These are phyloP conservation scores for Chelonoidis abingdonii DNA, from an alignment of 2,113 vertebrate species.

Conservation along the genomic window DNA sequence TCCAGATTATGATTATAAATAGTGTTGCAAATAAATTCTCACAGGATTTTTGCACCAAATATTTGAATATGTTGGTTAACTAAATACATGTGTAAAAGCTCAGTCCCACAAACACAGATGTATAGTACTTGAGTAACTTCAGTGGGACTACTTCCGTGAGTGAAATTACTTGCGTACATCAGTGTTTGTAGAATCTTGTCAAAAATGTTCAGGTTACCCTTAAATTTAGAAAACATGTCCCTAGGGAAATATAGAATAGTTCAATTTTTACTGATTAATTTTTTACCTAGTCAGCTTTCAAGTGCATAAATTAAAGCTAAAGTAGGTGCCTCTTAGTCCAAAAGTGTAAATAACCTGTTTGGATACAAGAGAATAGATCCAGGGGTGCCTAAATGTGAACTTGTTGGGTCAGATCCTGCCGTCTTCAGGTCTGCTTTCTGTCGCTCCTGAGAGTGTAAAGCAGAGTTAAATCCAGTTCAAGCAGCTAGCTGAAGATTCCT, in stretches of 20 bases:
- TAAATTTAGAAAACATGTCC: not conserved
- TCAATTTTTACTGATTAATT: not conserved
- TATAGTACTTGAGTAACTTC: not conserved
- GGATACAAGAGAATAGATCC: too few species aligned
- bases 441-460: not conserved
- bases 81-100: not conserved
- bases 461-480: not conserved
- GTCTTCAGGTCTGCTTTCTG: too few species aligned
- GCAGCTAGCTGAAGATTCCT: not conserved
- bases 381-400: too few species aligned
- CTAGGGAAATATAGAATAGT: not conserved
- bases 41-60: not conserved
- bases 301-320: not conserved
- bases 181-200: not conserved
- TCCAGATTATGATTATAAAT: not conserved
- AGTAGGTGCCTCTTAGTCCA: not conserved
- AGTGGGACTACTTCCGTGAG: not conserved
- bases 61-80: not conserved
- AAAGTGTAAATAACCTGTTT: too few species aligned
- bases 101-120: not conserved
- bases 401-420: not conserved
- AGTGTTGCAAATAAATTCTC: not conserved
- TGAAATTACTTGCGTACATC: not conserved
- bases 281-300: not conserved
- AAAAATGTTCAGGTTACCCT: not conserved